Percentiles rank a stretch among this genome's conserved stretches.
Evolutionary conservation across 2,888 invertebrate species (phyloP).

Genomic region (Phalera bucephala): DNA sequence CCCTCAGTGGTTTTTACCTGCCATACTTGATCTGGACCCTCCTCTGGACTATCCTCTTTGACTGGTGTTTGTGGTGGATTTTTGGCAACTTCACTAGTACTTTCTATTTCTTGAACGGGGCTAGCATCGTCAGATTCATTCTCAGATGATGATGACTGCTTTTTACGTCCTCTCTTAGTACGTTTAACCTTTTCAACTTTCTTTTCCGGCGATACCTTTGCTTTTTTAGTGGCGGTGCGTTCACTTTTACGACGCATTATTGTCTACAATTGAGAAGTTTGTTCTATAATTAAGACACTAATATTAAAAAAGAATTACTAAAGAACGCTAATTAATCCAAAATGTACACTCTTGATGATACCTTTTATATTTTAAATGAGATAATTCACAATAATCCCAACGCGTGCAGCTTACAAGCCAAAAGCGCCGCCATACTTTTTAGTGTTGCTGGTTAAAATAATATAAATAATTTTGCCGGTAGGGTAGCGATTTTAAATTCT

Average conservation of each 20-base stretch:
- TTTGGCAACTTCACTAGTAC: conserved; percentile 42
- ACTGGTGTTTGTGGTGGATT: conserved; percentile 51
- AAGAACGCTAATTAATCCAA: background rate
- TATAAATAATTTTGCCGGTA: too few relatives aligned
- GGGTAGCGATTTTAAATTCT: too few relatives aligned
- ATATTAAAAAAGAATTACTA: background rate
- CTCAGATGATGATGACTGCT: conserved; percentile 81
- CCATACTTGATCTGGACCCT: conserved; percentile 76
- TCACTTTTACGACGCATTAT: conserved; percentile 91
- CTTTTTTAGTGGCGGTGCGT: conserved; percentile 84
- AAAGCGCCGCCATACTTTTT: background rate
- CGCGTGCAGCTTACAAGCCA: conserved; percentile 12
- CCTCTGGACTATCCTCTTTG: conserved; percentile 62
- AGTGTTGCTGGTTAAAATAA: background rate
- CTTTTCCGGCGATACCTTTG: conserved; percentile 86
- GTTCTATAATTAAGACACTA: background rate
- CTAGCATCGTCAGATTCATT: conserved; percentile 72
- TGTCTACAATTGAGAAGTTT: conserved; percentile 31
- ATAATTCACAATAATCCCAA: conserved; percentile 4
- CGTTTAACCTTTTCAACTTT: conserved; percentile 80
- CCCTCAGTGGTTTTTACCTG: conserved; percentile 77
- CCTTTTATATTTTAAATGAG: too few relatives aligned
- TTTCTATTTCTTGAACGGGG: conserved; percentile 44
- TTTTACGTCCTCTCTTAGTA: conserved; percentile 80
- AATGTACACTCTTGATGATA: background rate